Conservation (phyloP, 2,113 vertebrate species). For the Chionis minor region DNA sequence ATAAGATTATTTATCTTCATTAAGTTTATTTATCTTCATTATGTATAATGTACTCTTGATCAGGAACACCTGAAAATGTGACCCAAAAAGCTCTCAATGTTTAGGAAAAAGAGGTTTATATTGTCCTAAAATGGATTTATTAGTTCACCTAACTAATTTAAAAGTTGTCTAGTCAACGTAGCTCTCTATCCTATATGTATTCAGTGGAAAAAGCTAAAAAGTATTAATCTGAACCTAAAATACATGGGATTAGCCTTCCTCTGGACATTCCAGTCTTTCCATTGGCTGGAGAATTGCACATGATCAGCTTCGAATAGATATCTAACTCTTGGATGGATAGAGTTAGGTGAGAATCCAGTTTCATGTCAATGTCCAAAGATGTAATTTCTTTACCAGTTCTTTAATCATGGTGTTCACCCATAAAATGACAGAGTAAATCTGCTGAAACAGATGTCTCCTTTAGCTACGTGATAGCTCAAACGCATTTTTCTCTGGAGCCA, state of each 20-base stretch:
- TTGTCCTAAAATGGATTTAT: not conserved
- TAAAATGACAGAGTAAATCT: not conserved
- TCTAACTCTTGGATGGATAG: rapidly evolving
- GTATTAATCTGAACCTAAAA: not conserved
- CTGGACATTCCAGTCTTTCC: not conserved
- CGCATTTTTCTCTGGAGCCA: not conserved
- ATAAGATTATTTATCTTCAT: not conserved
- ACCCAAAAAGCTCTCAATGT: not conserved
- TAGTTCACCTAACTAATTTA: not conserved
- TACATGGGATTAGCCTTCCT: not conserved
- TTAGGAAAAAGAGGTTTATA: not conserved
- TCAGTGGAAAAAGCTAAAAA: not conserved
- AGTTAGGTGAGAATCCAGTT: not conserved
- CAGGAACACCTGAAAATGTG: not conserved
- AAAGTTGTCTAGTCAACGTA: not conserved
- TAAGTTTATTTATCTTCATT: not conserved
- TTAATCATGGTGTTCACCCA: not conserved
- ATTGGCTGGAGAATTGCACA: not conserved
- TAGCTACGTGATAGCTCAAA: slow-evolving; percentile 16
- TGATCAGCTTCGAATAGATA: not conserved
- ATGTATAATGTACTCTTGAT: not conserved
- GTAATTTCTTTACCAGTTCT: not conserved
- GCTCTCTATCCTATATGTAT: not conserved
- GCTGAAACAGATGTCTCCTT: not conserved
- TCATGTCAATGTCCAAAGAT: not conserved